Evolutionary conservation across 2,888 invertebrate species (phyloP).

Genomic region (Tetramorium bicarinatum): DNA sequence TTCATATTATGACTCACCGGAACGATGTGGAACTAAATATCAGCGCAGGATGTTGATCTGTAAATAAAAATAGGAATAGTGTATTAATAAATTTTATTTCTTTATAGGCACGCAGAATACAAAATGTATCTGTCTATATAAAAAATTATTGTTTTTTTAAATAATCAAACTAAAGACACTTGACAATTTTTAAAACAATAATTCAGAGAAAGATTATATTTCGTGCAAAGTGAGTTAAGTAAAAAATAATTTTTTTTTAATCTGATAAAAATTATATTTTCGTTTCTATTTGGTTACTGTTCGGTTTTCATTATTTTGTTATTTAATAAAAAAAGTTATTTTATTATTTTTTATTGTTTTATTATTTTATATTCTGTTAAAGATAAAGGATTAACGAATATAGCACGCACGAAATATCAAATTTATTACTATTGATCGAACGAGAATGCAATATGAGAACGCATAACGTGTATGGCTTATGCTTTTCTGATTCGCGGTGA

Average conservation of each 20-base stretch:
- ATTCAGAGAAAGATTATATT: slow-evolving; percentile 5
- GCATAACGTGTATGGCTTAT: background rate
- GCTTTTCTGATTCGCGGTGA: background rate
- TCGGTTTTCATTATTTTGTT: slow-evolving; percentile 8
- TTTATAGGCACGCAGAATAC: background rate
- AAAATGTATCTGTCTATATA: background rate
- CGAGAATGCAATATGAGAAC: background rate
- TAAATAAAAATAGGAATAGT: background rate
- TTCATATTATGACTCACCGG: background rate
- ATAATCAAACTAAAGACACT: background rate
- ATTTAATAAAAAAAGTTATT: slow-evolving; percentile 14
- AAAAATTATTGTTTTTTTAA: background rate
- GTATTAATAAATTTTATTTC: background rate
- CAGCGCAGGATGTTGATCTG: background rate
- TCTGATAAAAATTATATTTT: background rate
- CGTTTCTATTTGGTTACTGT: background rate
- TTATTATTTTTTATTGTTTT: background rate
- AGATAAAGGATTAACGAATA: slow-evolving; percentile 13
- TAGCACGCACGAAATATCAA: background rate
- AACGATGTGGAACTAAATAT: background rate
- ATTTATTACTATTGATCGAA: slow-evolving; percentile 29
- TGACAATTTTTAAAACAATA: background rate
- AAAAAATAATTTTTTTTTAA: background rate
- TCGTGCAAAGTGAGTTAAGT: background rate
- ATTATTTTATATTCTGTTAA: slow-evolving; percentile 1